A percentile compares a stretch with the other conserved stretches of the same genome.
These are phyloP conservation scores for Calvadosia cruxmelitensis DNA, from an alignment of 30 jellyfish, hydroid and myxozoan species.

Conservation along the genomic window DNA sequence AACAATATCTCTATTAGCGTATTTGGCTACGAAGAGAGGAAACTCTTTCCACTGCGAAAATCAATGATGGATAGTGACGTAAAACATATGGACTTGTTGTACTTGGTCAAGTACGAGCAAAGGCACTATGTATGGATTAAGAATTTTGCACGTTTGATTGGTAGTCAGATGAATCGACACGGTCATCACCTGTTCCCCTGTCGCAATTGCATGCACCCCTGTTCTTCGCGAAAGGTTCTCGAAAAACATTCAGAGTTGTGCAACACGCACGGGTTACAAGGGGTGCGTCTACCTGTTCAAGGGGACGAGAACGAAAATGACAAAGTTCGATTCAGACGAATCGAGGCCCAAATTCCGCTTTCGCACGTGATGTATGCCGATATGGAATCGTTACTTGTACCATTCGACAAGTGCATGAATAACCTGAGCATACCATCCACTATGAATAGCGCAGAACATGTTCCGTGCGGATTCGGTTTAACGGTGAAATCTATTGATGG, in stretches of 20 bases:
- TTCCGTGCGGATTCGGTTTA: constrained; percentile 24
- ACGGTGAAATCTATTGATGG: constrained; percentile 16
- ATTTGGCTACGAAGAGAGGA: constrained; percentile 20
- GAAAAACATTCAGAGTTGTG: constrained; percentile 1
- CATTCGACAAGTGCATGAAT: background rate
- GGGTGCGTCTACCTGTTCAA: constrained; percentile 18
- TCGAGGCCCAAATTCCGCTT: background rate
- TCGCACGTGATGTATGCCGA: background rate
- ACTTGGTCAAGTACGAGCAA: background rate
- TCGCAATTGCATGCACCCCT: background rate
- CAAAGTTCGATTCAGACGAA: background rate
- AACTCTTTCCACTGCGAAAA: background rate
- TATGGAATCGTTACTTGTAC: background rate
- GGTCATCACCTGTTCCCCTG: constrained; percentile 1
- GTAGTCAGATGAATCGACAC: constrained; percentile 10
- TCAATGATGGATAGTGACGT: background rate
- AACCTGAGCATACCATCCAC: background rate
- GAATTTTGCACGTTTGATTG: constrained; percentile 7
- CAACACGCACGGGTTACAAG: constrained; percentile 24
- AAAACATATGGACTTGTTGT: background rate
- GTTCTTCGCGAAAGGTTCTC: background rate
- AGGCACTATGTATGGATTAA: constrained; percentile 19
- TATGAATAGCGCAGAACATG: constrained; percentile 11
- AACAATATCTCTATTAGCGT: constrained; percentile 27
- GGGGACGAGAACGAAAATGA: background rate